Percentiles rank a stretch among this genome's conserved stretches.
Evolutionary conservation across 2,797 vertebrate genomes (phyloP).

Genomic region (Leptoclinus maculatus): DNA sequence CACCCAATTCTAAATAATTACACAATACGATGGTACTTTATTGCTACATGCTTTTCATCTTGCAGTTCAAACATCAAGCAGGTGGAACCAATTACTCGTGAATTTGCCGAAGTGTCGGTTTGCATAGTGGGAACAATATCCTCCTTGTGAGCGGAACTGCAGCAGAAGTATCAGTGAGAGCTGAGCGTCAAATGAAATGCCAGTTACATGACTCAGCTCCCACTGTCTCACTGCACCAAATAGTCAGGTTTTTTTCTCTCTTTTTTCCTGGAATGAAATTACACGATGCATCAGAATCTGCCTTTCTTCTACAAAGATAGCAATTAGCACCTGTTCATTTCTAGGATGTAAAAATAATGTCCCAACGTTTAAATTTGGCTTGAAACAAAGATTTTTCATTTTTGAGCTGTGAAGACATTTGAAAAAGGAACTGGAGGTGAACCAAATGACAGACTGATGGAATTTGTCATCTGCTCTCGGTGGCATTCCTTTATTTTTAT

Average conservation of each 20-base stretch:
- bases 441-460: slow-evolving; percentile 20
- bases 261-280: slow-evolving; percentile 22
- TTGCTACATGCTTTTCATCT: slow-evolving; percentile 38
- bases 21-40: slow-evolving; percentile 27
- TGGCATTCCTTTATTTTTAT: slow-evolving; percentile 18
- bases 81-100: slow-evolving; percentile 46
- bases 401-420: slow-evolving; percentile 20
- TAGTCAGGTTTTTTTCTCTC: neutral
- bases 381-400: slow-evolving; percentile 12
- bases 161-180: slow-evolving; percentile 33
- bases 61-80: slow-evolving; percentile 48
- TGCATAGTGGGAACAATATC: slow-evolving; percentile 24
- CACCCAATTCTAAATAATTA: slow-evolving; percentile 46
- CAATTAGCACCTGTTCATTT: slow-evolving; percentile 58
- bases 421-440: slow-evolving; percentile 39
- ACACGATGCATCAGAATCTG: slow-evolving; percentile 14
- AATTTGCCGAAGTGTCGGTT: slow-evolving; percentile 29
- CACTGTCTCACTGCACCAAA: slow-evolving; percentile 18
- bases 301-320: slow-evolving; percentile 27
- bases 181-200: slow-evolving; percentile 38
- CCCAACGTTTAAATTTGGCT: slow-evolving; percentile 24
- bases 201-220: slow-evolving; percentile 13
- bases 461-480: slow-evolving; percentile 6
- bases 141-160: slow-evolving; percentile 45
- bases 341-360: slow-evolving; percentile 23